Conservation (phyloP, 1,140 invertebrate genomes). For the Drosophila lowei region DNA sequence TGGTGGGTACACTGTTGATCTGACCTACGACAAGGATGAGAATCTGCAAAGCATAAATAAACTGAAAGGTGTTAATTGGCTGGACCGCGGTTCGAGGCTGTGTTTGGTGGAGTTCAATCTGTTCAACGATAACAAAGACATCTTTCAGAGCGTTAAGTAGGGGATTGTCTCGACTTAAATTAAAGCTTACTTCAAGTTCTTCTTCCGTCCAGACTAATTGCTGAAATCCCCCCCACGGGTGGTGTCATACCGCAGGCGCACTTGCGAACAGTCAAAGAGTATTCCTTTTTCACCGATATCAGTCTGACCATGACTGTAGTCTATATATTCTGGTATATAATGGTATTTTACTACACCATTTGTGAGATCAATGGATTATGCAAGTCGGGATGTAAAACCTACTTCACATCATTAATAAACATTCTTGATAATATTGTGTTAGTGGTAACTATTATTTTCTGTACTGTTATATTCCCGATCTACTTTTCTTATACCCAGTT, state of each 20-base stretch:
- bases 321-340: conserved; percentile 68
- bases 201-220: conserved; percentile 56
- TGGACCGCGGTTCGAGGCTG: conserved; percentile 67
- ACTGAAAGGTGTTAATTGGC: conserved; percentile 47
- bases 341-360: conserved; percentile 65
- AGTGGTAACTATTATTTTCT: conserved; percentile 27
- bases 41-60: conserved; percentile 45
- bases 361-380: conserved; percentile 45
- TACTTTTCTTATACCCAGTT: conserved; percentile 31
- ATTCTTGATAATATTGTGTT: conserved; percentile 55
- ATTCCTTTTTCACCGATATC: conserved; percentile 57
- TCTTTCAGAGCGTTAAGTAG: conserved; percentile 71
- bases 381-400: conserved; percentile 35
- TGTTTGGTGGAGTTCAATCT: conserved; percentile 70
- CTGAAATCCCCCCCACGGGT: conserved; percentile 70
- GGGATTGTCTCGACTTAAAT: not conserved
- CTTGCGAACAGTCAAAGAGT: conserved; percentile 63
- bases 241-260: conserved; percentile 67
- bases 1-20: conserved; percentile 60
- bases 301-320: conserved; percentile 39
- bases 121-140: conserved; percentile 65
- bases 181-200: not conserved
- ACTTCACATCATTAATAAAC: conserved; percentile 52
- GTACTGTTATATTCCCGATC: not conserved
- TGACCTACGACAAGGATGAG: conserved; percentile 31